Evolutionary conservation across 2,113 vertebrate genomes (phyloP), one percentile per base, ranked within the genome.

Genomic region (Micronisus gabar): DNA sequence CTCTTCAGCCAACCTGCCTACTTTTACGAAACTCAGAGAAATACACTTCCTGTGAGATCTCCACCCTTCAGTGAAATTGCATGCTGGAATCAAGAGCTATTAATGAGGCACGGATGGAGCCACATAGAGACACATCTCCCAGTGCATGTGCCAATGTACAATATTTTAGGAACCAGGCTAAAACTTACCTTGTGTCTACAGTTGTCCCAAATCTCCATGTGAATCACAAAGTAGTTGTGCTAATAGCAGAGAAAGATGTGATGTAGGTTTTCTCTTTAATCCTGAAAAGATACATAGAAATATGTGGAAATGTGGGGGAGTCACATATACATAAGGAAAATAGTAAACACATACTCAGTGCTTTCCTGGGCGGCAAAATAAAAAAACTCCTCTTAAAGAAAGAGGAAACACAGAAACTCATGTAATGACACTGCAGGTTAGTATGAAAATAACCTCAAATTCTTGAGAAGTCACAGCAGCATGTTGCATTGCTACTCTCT

Each of bases 141-240:
- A 71, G 40, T 15, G 23, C 52, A 6, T 13, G 32, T 55, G 53
- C 62, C 72, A 62, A 15, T 5, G 25, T 30, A 53, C 17, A n/a
- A 9, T 18, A 55, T 67, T 59, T 68, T 55, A 59, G 73, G 59
- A 73, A 36, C 9, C 5, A 26, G 27, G 26, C 40, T 76, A 81
- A 86, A 59, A 73, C 17, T 65, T 50, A 72, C 19, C 26, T 55
- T 55, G 7, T 29, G 11, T 34, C 59, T 43, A 13, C 40, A 43
- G 27, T 30, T 76, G 53, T 65, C 53, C 48, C 40, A 86, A 0
- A 2, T 40, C 30, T 40, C 63, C 0, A 0, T 40, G 43, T 52
- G 43, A 86, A 76, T 65, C 36, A 72, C 41, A 22, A 41, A 40
- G 18, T 26, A 38, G 13, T 79, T 72, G 29, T 70, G 34, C 32